Evolutionary conservation across 37 sponge, comb jelly and placozoan species (phyloP).

Genomic region (Spongilla lacustris): DNA sequence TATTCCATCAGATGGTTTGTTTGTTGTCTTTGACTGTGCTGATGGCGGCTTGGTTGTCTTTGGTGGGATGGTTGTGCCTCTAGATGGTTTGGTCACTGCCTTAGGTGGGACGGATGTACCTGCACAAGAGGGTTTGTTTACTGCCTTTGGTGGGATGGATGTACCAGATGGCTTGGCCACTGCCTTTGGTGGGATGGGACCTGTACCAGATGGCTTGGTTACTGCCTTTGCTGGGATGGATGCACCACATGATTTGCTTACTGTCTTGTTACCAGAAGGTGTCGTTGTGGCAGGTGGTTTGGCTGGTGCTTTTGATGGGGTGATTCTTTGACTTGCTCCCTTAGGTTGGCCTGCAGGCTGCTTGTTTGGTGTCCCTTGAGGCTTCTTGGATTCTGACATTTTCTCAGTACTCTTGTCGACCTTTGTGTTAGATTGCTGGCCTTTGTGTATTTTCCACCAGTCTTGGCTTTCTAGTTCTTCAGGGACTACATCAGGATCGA

Average conservation of each 20-base stretch:
- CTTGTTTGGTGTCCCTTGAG: neutral
- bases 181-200: conserved; percentile 23
- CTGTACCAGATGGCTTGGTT: conserved; percentile 14
- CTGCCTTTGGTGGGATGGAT: conserved; percentile 21
- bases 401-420: neutral
- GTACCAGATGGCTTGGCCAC: neutral
- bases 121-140: neutral
- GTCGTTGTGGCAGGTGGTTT: conserved; percentile 20
- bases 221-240: neutral
- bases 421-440: neutral
- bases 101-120: neutral
- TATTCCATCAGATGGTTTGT: neutral
- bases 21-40: neutral
- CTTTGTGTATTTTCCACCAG: conserved; percentile 79
- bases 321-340: neutral
- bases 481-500: conserved; percentile 38
- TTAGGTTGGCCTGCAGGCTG: conserved; percentile 17
- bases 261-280: conserved; percentile 12
- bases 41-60: neutral
- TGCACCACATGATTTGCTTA: conserved; percentile 13
- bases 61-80: neutral
- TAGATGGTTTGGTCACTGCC: neutral
- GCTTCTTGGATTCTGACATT: conserved; percentile 2
- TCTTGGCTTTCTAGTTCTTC: conserved; percentile 58
- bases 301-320: conserved; percentile 1